These are phyloP conservation scores for Clostera curtula DNA, from an alignment of 2,888 invertebrate species.

Conservation along the genomic window DNA sequence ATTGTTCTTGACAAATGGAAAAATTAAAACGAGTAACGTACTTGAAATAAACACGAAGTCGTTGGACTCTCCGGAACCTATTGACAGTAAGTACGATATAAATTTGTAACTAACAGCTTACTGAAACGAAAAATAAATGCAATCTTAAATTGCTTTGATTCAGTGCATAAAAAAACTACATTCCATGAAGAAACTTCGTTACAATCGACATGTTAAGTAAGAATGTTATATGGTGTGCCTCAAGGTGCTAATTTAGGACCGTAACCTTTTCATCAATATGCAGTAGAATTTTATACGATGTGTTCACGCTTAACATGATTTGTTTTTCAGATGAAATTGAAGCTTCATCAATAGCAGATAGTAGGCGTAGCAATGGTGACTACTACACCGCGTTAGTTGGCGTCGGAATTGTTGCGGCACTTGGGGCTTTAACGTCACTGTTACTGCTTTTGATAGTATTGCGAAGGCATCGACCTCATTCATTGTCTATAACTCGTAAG, in stretches of 20 bases:
- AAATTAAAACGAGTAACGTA: constrained; percentile 92
- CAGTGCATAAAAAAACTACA: background rate
- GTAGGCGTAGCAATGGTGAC: constrained; percentile 71
- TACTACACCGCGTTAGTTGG: constrained; percentile 93
- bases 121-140: no score
- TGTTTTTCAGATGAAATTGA: constrained; percentile 51
- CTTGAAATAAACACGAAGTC: constrained; percentile 91
- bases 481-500: constrained; percentile 65
- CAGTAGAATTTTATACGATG: background rate
- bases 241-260: background rate
- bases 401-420: constrained; percentile 89
- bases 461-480: constrained; percentile 76
- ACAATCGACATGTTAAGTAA: no score
- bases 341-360: constrained; percentile 67
- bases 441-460: constrained; percentile 87
- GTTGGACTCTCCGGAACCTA: constrained; percentile 51
- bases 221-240: background rate
- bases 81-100: constrained; percentile 52
- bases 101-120: no score
- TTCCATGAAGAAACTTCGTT: background rate
- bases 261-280: background rate
- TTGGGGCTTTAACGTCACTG: constrained; percentile 88
- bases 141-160: background rate
- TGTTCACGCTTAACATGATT: background rate
- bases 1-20: constrained; percentile 91